Conservation (phyloP, 1,140 invertebrate genomes). For the Atta cephalotes region DNA sequence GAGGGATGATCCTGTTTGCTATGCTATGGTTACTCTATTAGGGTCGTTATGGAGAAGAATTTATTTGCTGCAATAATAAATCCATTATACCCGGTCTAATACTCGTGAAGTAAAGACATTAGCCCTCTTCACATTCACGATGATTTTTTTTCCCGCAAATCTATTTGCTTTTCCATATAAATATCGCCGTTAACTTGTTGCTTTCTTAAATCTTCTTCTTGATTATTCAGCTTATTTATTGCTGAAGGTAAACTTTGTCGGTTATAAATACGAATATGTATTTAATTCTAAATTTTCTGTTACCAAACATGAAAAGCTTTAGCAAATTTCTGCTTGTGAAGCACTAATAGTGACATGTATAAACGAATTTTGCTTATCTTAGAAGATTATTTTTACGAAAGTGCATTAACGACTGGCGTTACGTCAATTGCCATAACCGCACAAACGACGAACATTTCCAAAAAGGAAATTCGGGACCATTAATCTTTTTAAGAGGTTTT, state of each 20-base stretch:
- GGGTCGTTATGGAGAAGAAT: constrained; percentile 84
- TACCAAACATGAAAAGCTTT: neutral
- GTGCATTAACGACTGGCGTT: constrained; percentile 47
- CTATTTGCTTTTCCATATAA: constrained; percentile 38
- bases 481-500: constrained; percentile 83
- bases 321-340: neutral
- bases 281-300: neutral
- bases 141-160: constrained; percentile 37
- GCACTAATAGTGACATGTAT: neutral
- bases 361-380: neutral
- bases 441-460: constrained; percentile 49
- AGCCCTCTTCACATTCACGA: constrained; percentile 43
- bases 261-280: neutral
- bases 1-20: constrained; percentile 86
- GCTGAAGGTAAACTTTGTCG: neutral
- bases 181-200: constrained; percentile 53
- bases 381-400: constrained; percentile 28
- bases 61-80: constrained; percentile 87
- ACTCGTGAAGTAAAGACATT: constrained; percentile 70
- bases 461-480: constrained; percentile 73
- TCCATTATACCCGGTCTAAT: constrained; percentile 79
- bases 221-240: neutral
- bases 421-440: constrained; percentile 48
- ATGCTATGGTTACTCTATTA: constrained; percentile 85
- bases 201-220: constrained; percentile 15